phyloP scores from a whole-genome alignment of 2,797 vertebrate genomes.

The Brachymystax lenok region DNA sequence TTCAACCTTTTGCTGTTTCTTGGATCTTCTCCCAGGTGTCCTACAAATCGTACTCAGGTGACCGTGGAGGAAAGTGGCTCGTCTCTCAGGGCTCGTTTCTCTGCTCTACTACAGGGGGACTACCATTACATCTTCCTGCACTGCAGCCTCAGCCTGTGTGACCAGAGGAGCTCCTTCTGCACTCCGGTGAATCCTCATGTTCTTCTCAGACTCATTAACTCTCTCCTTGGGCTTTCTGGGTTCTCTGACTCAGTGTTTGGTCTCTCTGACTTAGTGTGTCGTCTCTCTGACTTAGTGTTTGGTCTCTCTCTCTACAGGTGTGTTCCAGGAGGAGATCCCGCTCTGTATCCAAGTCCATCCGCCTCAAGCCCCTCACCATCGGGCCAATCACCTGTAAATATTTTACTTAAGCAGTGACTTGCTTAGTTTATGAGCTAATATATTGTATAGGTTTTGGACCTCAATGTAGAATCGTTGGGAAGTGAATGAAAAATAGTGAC shows the following conservation, averaged over 20 bases:
- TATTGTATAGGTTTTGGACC: background rate
- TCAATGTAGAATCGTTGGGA: no score
- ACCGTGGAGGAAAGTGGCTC: constrained; percentile 66
- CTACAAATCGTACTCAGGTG: constrained; percentile 51
- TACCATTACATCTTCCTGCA: constrained; percentile 70
- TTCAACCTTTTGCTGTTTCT: background rate
- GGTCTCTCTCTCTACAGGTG: constrained; percentile 14
- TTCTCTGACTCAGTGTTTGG: background rate
- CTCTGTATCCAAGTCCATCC: constrained; percentile 22
- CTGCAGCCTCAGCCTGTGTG: constrained; percentile 73
- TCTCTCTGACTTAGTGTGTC: background rate
- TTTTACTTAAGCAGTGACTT: background rate
- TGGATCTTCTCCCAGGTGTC: constrained; percentile 61
- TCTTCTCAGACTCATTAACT: background rate
- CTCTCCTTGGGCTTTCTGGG: background rate
- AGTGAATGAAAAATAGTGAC: background rate
- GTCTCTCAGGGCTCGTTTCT: constrained; percentile 68
- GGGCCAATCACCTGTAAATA: constrained; percentile 37
- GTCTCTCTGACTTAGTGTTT: background rate
- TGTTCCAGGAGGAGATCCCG: constrained; percentile 25
- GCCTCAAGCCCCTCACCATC: constrained; percentile 13
- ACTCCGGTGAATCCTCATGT: constrained; percentile 58
- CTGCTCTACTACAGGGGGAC: constrained; percentile 65
- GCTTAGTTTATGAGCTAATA: no score
- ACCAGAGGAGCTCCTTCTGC: constrained; percentile 51